Percentiles rank a stretch among this genome's conserved stretches.
Conservation (phyloP, 2,888 invertebrate genomes). For the Drosophila mulleri region DNA sequence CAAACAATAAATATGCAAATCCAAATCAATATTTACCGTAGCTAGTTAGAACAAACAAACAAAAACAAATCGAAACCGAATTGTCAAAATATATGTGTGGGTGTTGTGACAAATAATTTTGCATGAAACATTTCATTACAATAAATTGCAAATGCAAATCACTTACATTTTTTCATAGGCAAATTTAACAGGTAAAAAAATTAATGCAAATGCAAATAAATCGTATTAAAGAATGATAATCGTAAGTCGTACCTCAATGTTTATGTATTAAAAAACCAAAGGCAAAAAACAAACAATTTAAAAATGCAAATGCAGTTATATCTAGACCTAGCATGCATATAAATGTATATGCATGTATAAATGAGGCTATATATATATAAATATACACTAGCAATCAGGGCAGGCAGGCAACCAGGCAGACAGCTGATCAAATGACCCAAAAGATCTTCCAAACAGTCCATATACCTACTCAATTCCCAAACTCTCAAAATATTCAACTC, state of each 20-base stretch:
- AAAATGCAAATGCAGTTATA: conserved; percentile 19
- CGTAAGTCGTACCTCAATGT: conserved; percentile 80
- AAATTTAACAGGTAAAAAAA: conserved; percentile 29
- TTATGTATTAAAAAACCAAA: conserved; percentile 51
- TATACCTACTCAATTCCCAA: not conserved
- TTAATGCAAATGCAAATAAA: conserved; percentile 47
- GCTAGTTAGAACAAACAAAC: conserved; percentile 52
- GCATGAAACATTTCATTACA: conserved; percentile 36
- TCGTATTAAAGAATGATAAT: conserved; percentile 73
- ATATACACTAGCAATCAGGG: conserved; percentile 7
- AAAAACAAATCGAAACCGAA: not conserved
- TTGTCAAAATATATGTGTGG: conserved; percentile 38
- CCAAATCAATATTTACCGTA: conserved; percentile 53
- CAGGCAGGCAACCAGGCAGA: conserved; percentile 9
- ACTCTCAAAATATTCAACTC: conserved; percentile 3
- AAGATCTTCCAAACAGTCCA: conserved; percentile 18
- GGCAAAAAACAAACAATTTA: not conserved
- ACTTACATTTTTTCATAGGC: conserved; percentile 27
- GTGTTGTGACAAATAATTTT: conserved; percentile 76
- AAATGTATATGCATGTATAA: not conserved
- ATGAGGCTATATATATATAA: conserved; percentile 8
- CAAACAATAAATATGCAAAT: conserved; percentile 34
- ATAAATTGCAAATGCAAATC: conserved; percentile 35
- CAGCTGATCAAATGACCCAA: not conserved
- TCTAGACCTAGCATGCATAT: conserved; percentile 5